Evolutionary conservation across 2,888 invertebrate genomes (phyloP), one percentile per base, ranked within the genome.

Genomic region (Stenichneumon culpator): DNA sequence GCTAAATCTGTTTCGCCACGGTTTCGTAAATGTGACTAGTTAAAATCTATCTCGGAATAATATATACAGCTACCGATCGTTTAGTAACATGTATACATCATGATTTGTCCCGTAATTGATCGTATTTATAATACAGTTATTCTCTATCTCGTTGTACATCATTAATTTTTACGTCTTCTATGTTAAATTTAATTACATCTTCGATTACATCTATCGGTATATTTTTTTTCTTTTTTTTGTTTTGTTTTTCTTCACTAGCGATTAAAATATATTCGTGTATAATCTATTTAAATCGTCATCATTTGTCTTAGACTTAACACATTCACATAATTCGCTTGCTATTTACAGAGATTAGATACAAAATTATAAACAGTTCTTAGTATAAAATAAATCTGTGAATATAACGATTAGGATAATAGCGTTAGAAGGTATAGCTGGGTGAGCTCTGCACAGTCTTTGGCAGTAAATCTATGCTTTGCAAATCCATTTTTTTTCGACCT

Each of bases 81-180:
- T 32, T 88, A 91, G 86, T 89, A 89, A 90, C 90, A 88, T 89
- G 88, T 91, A 90, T 89, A 89, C 86, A 68, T 72, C 86, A 89
- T 90, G 90, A 89, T 91, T 91, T 89, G 90, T 90, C 90, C 83
- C 88, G 88, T 90, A 89, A 88, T 89, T 87, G 36, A 88, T 90
- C 88, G 83, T 88, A 77, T 87, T 89, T 92, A 90, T 90, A 79
- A 89, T 93, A 93, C 91, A 93, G 88, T 88, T 70, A 92, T 84
- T 89, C 89, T 79, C 93, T 93, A 93, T 90, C 87, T 93, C 93
- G 93, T 93, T 93, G 93, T 93, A 93, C 93, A 93, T 92, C 88
- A 88, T 93, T 91, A 91, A 16, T 82, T 84, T 86, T 89, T 90
- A 90, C 87, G 82, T 86, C 86, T 67, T 79, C 86, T 89, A 89